These are phyloP conservation scores for Drosophila bipectinata DNA, from an alignment of 1,140 invertebrate genomes.

Conservation along the genomic window DNA sequence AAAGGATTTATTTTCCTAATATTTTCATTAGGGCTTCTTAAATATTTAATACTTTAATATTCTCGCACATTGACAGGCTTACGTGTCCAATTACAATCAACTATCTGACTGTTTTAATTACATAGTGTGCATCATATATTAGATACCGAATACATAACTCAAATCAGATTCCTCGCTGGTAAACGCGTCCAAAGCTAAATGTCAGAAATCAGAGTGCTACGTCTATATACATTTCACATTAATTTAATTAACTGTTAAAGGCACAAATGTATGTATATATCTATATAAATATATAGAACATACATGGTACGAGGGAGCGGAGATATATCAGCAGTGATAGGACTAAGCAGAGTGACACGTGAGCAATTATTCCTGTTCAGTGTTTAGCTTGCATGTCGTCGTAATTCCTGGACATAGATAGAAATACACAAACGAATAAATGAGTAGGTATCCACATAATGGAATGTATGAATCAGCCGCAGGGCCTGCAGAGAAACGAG, in stretches of 20 bases:
- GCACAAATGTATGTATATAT: slow-evolving; percentile 8
- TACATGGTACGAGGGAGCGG: background rate
- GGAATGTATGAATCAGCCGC: slow-evolving; percentile 59
- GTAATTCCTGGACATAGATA: slow-evolving; percentile 63
- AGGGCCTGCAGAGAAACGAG: slow-evolving; percentile 29
- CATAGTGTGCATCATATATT: background rate
- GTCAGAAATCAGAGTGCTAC: slow-evolving; percentile 50
- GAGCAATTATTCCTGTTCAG: slow-evolving; percentile 67
- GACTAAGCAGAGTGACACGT: slow-evolving; percentile 49
- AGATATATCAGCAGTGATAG: slow-evolving; percentile 23
- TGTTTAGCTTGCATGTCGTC: slow-evolving; percentile 60
- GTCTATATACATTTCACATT: slow-evolving; percentile 54
- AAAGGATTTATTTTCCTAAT: no score
- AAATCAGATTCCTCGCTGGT: slow-evolving; percentile 28
- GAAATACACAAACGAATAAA: slow-evolving; percentile 27
- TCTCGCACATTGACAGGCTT: background rate
- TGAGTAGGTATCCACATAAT: slow-evolving; percentile 11
- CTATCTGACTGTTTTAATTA: slow-evolving; percentile 1
- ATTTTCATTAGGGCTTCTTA: background rate
- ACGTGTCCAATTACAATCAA: no score
- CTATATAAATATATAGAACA: slow-evolving; percentile 7
- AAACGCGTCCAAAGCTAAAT: slow-evolving; percentile 45
- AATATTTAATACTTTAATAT: background rate
- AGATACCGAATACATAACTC: background rate
- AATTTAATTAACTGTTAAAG: slow-evolving; percentile 74